Conservation (phyloP, 2,888 invertebrate species). For the Theretra japonica region DNA sequence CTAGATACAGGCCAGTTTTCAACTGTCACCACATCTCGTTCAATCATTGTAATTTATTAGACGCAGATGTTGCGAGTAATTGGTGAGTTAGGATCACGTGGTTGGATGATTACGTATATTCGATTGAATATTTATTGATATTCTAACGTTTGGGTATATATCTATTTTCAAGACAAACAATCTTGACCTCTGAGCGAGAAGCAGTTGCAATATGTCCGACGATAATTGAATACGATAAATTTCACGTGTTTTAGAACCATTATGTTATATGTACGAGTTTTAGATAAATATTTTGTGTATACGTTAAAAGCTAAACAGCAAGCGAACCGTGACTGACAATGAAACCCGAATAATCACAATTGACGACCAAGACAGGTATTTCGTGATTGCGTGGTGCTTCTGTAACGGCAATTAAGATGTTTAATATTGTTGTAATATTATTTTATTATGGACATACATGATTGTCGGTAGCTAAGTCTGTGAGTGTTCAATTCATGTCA, state of each 20-base stretch:
- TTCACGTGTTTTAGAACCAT: neutral
- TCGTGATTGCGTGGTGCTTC: slow-evolving; percentile 5
- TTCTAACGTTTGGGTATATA: neutral
- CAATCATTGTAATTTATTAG: slow-evolving; percentile 26
- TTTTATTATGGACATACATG: neutral
- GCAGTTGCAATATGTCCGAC: neutral
- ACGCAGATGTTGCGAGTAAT: slow-evolving; percentile 19
- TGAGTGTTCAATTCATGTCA: neutral
- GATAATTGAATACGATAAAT: slow-evolving; percentile 18
- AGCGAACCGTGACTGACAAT: neutral
- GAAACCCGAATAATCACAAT: slow-evolving; percentile 2
- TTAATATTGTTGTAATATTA: neutral
- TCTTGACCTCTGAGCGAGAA: neutral
- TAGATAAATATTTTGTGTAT: neutral
- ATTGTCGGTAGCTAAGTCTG: neutral
- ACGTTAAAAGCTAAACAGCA: neutral
- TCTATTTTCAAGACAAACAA: neutral
- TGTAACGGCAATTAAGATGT: slow-evolving; percentile 1
- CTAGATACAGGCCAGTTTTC: slow-evolving; percentile 24
- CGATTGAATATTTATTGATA: slow-evolving; percentile 17
- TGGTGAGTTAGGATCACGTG: slow-evolving; percentile 17
- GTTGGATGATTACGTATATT: neutral
- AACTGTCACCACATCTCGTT: slow-evolving; percentile 28
- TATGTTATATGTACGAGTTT: neutral
- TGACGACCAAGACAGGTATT: neutral